Evolutionary conservation across 1,140 invertebrate species (phyloP).

Genomic region (Geopemphigus sp.): DNA sequence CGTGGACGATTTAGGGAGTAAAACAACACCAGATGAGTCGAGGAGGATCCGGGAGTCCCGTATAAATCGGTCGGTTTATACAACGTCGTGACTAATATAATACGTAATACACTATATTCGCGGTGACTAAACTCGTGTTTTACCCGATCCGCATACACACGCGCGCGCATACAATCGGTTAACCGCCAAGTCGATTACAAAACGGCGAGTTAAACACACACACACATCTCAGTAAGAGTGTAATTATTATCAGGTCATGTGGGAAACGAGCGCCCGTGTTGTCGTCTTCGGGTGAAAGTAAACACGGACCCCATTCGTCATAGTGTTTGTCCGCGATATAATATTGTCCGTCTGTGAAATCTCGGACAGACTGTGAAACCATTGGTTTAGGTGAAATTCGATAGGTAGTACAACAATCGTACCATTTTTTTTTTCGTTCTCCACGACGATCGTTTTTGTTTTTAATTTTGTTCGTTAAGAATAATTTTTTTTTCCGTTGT

Average conservation of each 20-base stretch:
- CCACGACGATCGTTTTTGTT: neutral
- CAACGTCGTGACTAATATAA: conserved; percentile 14
- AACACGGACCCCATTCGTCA: conserved; percentile 31
- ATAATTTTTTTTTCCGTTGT: too few relatives aligned
- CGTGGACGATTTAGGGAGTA: too few relatives aligned
- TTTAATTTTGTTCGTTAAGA: too few relatives aligned
- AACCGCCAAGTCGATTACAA: conserved; percentile 30
- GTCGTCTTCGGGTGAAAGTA: conserved; percentile 20
- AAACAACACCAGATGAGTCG: too few relatives aligned
- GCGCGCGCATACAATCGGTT: too few relatives aligned
- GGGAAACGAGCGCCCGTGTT: neutral
- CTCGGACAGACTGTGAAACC: conserved; percentile 5
- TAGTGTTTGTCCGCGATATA: neutral
- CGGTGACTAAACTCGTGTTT: conserved; percentile 1
- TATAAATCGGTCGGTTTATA: too few relatives aligned
- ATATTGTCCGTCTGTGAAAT: conserved; percentile 10
- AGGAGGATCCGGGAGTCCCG: too few relatives aligned
- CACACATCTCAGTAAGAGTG: neutral
- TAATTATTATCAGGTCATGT: conserved; percentile 7
- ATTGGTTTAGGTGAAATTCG: conserved; percentile 14
- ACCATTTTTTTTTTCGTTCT: neutral
- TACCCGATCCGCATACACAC: neutral
- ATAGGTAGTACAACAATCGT: neutral
- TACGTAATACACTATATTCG: neutral
- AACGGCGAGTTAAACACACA: neutral